phyloP scores from a whole-genome alignment of 1,140 invertebrate species.

The Pectinophora gossypiella region DNA sequence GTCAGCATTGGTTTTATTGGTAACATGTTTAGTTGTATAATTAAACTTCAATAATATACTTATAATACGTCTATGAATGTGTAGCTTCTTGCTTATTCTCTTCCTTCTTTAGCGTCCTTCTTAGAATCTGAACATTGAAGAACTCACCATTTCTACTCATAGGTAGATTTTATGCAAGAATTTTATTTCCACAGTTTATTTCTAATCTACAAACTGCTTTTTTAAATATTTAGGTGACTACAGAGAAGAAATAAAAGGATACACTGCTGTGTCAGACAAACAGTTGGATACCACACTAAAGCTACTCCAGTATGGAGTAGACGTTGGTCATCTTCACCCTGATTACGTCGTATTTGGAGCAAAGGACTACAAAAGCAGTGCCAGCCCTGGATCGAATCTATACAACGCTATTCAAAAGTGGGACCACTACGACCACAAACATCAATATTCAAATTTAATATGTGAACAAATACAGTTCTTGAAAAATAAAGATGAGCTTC shows the following conservation, averaged over 20 bases:
- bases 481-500: too few relatives aligned
- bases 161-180: background rate
- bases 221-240: slow-evolving; percentile 63
- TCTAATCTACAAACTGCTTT: too few relatives aligned
- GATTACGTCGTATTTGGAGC: slow-evolving; percentile 45
- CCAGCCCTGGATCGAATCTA: slow-evolving; percentile 47
- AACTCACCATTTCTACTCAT: background rate
- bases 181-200: too few relatives aligned
- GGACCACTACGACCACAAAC: slow-evolving; percentile 40
- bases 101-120: too few relatives aligned
- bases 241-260: slow-evolving; percentile 31
- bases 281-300: slow-evolving; percentile 37
- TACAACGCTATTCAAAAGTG: slow-evolving; percentile 35
- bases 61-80: too few relatives aligned
- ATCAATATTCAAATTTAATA: too few relatives aligned
- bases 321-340: slow-evolving; percentile 30
- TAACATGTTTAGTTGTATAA: too few relatives aligned
- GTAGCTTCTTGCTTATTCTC: too few relatives aligned
- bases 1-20: slow-evolving; percentile 81
- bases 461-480: too few relatives aligned
- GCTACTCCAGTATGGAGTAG: slow-evolving; percentile 41
- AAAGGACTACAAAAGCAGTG: slow-evolving; percentile 26
- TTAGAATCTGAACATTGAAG: too few relatives aligned
- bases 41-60: too few relatives aligned
- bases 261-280: slow-evolving; percentile 32